Conservation (phyloP, 2,113 vertebrate genomes). For the Leptodactylus fuscus region DNA sequence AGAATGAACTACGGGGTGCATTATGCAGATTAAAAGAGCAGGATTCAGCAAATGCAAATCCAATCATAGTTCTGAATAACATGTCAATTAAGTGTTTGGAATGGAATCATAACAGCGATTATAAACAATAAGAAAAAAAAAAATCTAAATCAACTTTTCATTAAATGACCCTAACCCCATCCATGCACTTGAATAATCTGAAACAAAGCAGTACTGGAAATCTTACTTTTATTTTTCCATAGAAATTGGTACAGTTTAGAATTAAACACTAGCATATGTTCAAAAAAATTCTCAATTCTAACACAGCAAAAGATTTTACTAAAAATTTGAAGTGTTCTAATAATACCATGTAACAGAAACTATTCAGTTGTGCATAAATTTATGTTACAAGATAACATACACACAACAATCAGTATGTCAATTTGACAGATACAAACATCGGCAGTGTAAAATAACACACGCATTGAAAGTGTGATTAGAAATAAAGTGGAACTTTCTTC, state of each 20-base stretch:
- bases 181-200: background rate
- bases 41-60: background rate
- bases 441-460: conserved; percentile 32
- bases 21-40: background rate
- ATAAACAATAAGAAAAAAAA: background rate
- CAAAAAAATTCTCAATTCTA: conserved; percentile 42
- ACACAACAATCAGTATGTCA: conserved; percentile 25
- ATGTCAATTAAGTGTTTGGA: background rate
- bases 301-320: conserved; percentile 33
- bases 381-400: conserved; percentile 12
- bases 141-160: background rate
- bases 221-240: conserved; percentile 32
- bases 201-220: conserved; percentile 36
- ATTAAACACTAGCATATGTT: conserved; percentile 29
- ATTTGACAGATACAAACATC: conserved; percentile 40
- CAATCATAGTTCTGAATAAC: background rate
- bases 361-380: conserved; percentile 32
- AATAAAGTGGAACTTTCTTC: background rate
- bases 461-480: conserved; percentile 42
- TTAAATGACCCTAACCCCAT: background rate
- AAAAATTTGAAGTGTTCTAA: conserved; percentile 30
- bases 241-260: conserved; percentile 33
- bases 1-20: background rate
- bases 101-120: background rate
- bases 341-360: conserved; percentile 50